Evolutionary conservation across 2,113 vertebrate genomes (phyloP).

Genomic region (Pao palembangensis): DNA sequence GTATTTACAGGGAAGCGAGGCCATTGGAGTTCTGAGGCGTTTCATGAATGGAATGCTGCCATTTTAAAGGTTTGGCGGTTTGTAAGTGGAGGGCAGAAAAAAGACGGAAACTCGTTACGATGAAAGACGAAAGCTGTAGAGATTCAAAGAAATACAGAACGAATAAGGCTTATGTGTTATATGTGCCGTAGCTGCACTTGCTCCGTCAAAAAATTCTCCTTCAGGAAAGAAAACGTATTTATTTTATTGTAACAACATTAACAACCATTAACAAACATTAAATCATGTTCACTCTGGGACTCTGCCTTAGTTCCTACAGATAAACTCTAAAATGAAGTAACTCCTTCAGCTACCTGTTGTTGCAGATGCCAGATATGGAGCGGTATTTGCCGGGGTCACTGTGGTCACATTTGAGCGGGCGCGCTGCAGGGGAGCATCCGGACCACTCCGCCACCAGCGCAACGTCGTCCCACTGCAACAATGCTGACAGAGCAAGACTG

Average conservation of each 20-base stretch:
- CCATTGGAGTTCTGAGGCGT: neutral
- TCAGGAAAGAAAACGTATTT: no score
- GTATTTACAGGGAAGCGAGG: no score
- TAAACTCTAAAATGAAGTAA: no score
- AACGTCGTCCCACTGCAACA: conserved; percentile 71
- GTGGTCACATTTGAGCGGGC: conserved; percentile 70
- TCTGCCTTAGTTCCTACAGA: no score
- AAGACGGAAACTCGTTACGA: neutral
- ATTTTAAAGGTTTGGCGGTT: neutral
- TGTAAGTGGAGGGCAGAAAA: neutral
- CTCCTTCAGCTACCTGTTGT: conserved; percentile 82
- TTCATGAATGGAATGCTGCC: neutral
- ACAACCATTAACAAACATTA: no score
- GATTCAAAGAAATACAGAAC: no score
- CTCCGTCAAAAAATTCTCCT: no score
- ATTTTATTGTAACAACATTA: no score
- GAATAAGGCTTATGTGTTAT: no score
- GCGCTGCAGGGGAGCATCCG: conserved; percentile 74
- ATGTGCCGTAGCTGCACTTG: no score
- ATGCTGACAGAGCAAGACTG: conserved; percentile 60
- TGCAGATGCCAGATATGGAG: conserved; percentile 85
- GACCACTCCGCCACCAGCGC: conserved; percentile 76
- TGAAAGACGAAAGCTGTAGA: no score
- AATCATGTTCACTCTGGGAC: no score
- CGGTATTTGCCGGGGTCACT: conserved; percentile 80